Evolutionary conservation across 2,113 vertebrate genomes (phyloP).

Genomic region (Microtus pennsylvanicus): DNA sequence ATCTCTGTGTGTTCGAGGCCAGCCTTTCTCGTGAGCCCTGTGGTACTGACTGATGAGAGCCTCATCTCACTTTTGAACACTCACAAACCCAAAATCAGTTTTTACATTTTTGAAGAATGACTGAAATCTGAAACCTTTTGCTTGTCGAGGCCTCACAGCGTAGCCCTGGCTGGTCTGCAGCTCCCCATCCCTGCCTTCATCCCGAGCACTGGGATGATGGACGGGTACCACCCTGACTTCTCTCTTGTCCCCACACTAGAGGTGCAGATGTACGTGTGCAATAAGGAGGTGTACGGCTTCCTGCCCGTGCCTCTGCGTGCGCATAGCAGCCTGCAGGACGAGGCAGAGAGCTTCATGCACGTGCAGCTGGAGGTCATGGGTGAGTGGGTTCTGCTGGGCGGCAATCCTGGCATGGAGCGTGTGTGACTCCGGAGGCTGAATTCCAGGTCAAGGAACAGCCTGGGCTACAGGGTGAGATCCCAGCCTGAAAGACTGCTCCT

Average conservation of each 20-base stretch:
- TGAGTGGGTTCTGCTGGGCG: slow-evolving; percentile 81
- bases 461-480: not conserved
- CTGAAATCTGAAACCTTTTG: not conserved
- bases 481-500: too few relatives aligned
- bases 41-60: not conserved
- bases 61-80: not conserved
- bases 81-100: not conserved
- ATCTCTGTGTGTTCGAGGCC: not conserved
- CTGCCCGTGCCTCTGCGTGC: slow-evolving; percentile 92
- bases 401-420: not conserved
- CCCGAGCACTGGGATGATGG: not conserved
- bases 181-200: not conserved
- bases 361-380: slow-evolving; percentile 92
- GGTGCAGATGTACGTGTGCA: slow-evolving; percentile 95
- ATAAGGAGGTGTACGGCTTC: slow-evolving; percentile 91
- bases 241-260: slow-evolving; percentile 81
- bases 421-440: not conserved
- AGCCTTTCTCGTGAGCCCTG: not conserved
- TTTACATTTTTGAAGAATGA: not conserved
- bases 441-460: too few relatives aligned
- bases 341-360: slow-evolving; percentile 93
- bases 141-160: not conserved
- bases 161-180: not conserved
- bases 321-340: slow-evolving; percentile 92
- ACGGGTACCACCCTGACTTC: rapidly evolving